These are phyloP conservation scores for Manduca sexta DNA, from an alignment of 1,140 invertebrate species.

Conservation along the genomic window DNA sequence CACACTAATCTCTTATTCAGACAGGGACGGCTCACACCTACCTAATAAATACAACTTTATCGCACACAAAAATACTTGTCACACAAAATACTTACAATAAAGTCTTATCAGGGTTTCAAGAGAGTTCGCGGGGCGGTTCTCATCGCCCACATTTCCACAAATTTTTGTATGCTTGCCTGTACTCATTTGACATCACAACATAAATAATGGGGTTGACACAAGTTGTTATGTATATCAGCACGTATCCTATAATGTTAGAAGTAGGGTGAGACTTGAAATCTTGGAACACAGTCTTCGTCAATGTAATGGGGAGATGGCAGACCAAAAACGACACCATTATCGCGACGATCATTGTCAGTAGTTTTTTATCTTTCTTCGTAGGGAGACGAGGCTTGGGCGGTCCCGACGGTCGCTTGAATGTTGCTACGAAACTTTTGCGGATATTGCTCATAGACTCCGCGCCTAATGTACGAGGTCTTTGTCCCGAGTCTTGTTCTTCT, in stretches of 20 bases:
- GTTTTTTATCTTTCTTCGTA: slow-evolving; percentile 82
- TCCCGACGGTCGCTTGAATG: slow-evolving; percentile 36
- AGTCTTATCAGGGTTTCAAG: too few species aligned
- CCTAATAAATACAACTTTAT: background rate
- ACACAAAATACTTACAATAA: too few species aligned
- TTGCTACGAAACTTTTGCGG: slow-evolving; percentile 26
- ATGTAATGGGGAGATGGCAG: slow-evolving; percentile 87
- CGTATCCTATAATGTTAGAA: slow-evolving; percentile 82
- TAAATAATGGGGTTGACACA: slow-evolving; percentile 92
- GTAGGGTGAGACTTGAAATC: slow-evolving; percentile 74
- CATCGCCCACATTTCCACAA: slow-evolving; percentile 77
- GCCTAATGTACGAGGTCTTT: slow-evolving; percentile 6
- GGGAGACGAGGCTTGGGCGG: slow-evolving; percentile 74
- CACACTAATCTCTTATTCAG: too few species aligned
- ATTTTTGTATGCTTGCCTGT: slow-evolving; percentile 87
- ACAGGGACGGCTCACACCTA: slow-evolving; percentile 18
- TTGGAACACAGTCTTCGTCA: slow-evolving; percentile 79
- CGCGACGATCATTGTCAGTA: slow-evolving; percentile 88
- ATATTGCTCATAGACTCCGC: slow-evolving; percentile 16
- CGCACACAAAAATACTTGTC: too few species aligned
- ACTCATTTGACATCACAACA: slow-evolving; percentile 90
- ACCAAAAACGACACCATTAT: slow-evolving; percentile 86
- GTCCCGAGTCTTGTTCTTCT: slow-evolving; percentile 17
- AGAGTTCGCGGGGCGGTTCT: too few species aligned
- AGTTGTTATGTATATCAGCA: slow-evolving; percentile 86